phyloP scores from a whole-genome alignment of 2,113 vertebrate species.

The Ceuthmochares aereus region DNA sequence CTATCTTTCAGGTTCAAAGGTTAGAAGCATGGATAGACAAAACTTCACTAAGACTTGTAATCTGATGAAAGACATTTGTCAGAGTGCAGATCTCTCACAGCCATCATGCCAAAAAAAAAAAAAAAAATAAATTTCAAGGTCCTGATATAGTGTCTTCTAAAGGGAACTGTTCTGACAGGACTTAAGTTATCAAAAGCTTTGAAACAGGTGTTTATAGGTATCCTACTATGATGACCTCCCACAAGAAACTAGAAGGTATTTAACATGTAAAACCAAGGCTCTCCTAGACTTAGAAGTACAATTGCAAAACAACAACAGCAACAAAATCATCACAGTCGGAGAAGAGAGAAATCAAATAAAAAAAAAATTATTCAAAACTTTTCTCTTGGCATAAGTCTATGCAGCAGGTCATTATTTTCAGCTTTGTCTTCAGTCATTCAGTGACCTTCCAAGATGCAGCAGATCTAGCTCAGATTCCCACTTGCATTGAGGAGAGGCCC shows the following conservation, averaged over 20 bases:
- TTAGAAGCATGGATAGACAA: not conserved
- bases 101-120: fast-evolving
- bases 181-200: not conserved
- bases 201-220: not conserved
- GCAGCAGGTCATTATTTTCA: not conserved
- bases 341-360: not conserved
- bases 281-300: not conserved
- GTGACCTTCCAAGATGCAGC: not conserved
- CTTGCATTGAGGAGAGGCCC: not conserved
- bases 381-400: not conserved
- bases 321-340: not conserved
- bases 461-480: not conserved
- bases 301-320: not conserved
- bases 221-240: not conserved
- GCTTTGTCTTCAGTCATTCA: not conserved
- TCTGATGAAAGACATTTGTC: not conserved
- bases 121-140: too few species aligned
- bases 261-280: not conserved
- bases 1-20: not conserved
- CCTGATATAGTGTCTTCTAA: not conserved
- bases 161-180: not conserved
- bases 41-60: not conserved
- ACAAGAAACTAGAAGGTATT: not conserved
- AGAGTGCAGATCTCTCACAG: not conserved
- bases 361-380: not conserved